Evolutionary conservation across 2,888 invertebrate genomes (phyloP), one percentile per base, ranked within the genome.

Genomic region (Aplocera efformata): DNA sequence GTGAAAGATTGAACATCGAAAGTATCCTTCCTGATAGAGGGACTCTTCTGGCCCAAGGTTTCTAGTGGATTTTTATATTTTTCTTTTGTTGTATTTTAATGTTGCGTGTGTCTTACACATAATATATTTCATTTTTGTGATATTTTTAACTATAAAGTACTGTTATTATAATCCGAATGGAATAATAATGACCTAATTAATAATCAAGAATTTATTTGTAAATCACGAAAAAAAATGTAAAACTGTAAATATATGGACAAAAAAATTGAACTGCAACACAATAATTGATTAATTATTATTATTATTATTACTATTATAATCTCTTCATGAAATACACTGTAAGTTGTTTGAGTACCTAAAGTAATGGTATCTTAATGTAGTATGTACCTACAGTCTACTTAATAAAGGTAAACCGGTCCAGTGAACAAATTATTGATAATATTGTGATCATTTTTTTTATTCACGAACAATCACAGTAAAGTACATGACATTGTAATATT

Each of bases 401-500:
- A 79, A 68, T 64, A 78, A 72, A 77, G 71, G 74, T 75, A 72
- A 80, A 83, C 86, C 86, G 86, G 84, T 88, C 86, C 86, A 88
- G 88, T 88, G 86, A 88, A 85, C 88, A 86, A 85, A 84, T 65
- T 88, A 85, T 83, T 85, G 75, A 84, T 86, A 83, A 85, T 85
- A 84, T 85, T 86, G 83, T 85, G 77, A 86, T 83, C 79, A 80
- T n/a, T 85, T 86, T 88, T 86, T 88, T 88, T 88, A 88, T 84
- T 88, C 81, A 82, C 76, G 77, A 85, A 73, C 85, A 85, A 79
- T 85, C 75, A 84, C 83, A 85, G 80, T 83, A 83, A 52, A 88
- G 84, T 86, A 86, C 86, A 89, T 89, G 88, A 89, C 88, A 89
- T 89, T 88, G 88, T 89, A 89, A 88, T 88, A 88, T 88, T 89